Base-by-base conservation (phyloP, 2,113 vertebrate genomes). In the Hyperoodon ampullatus region DNA sequence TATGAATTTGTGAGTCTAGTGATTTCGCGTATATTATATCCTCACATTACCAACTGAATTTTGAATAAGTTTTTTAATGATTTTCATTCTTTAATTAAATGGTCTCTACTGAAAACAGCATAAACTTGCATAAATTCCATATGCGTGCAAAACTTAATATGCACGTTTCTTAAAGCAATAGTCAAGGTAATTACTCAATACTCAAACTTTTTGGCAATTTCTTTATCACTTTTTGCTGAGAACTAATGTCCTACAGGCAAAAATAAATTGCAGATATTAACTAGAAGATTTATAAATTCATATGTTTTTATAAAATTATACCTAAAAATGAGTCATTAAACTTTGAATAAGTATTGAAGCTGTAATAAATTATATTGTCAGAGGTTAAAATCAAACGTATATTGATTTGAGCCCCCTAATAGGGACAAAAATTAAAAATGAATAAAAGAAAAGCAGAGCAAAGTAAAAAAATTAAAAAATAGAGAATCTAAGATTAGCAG, bases 71-170 rank as follows among this genome's bases (percentile, higher is more conserved):
- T 93, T 96, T 93, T 14, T 93, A 83, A 50, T 96, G 61, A 66
- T 82, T 75, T 88, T 91, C 14, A 60, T 94, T 96, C 18, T 87
- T 94, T 71, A 94, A 84, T 94, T 91, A 93, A 93, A 55, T 83
- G 16, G 3, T 92, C 30, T 55, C 28, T 93, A 39, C 3, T 74
- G 16, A 93, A 92, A 89, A 24, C 2, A 89, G 28, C 16, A 90
- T 77, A 93, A 74, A 80, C 96, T 60, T 97, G 28, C 39, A 0
- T 35, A 26, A 65, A 93, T 84, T 86, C 1, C 8, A 66, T 60
- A 83, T 80, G 23, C 13, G 47, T n/a, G 15, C 2, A 74, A n/a
- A 83, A 92, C 18, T 80, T 42, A 89, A 70, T 23, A 71, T 83
- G 9, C 15, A 95, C 8, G 2, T n/a, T 66, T 93, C 93, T 92